phyloP scores from a whole-genome alignment of 2,113 vertebrate genomes.

The Pelmatolapia mariae region DNA sequence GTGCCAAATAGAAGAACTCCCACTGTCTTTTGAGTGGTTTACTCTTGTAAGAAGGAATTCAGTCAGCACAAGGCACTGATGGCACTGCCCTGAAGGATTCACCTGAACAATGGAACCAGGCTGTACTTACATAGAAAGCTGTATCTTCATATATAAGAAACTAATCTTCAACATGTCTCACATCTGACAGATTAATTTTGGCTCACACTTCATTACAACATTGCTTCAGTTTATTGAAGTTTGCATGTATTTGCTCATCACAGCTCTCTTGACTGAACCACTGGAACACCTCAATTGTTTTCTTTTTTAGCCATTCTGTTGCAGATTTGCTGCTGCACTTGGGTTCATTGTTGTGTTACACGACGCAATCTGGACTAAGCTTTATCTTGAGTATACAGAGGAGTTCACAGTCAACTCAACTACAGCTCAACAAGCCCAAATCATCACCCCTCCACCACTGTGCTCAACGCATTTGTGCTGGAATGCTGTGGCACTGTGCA shows the following conservation, averaged over 20 bases:
- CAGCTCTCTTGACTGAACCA: not conserved
- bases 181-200: not conserved
- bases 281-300: not conserved
- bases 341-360: fast-evolving
- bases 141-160: not conserved
- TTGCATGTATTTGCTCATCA: not conserved
- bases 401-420: not conserved
- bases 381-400: not conserved
- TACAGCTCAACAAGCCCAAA: not conserved
- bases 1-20: fast-evolving
- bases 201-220: not conserved
- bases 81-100: not conserved
- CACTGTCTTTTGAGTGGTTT: not conserved
- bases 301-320: not conserved
- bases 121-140: not conserved
- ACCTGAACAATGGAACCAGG: not conserved
- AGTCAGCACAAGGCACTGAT: not conserved
- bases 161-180: not conserved
- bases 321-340: not conserved
- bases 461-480: not conserved
- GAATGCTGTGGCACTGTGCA: not conserved
- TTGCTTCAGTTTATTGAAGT: not conserved
- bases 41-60: not conserved
- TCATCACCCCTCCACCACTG: fast-evolving
- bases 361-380: fast-evolving